phyloP scores from a whole-genome alignment of 2,797 vertebrate genomes.

The Micrastur ruficollis region DNA sequence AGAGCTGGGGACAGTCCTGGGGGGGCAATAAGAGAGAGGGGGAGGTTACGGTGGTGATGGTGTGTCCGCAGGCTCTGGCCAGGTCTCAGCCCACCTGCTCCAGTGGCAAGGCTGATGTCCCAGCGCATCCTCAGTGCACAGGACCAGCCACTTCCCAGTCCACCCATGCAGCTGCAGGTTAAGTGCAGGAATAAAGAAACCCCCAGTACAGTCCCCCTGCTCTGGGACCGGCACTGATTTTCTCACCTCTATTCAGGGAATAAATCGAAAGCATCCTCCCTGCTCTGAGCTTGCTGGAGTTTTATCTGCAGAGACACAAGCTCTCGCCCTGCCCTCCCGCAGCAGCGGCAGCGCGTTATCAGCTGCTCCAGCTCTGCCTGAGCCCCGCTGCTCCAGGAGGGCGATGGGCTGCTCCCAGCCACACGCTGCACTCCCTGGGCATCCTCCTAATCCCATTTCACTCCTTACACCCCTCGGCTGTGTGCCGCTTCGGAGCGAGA shows the following conservation, averaged over 20 bases:
- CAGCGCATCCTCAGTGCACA: no score
- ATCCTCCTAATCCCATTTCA: slow-evolving; percentile 37
- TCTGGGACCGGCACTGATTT: background rate
- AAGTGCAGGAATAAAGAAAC: background rate
- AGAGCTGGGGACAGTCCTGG: slow-evolving; percentile 96
- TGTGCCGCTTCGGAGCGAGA: background rate
- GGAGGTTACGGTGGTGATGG: background rate
- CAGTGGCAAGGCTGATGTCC: rapidly evolving
- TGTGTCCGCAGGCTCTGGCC: rapidly evolving
- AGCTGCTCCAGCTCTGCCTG: background rate
- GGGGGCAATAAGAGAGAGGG: background rate
- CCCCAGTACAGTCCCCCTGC: background rate
- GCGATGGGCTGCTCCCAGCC: background rate
- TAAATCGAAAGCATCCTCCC: background rate
- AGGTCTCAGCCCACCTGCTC: background rate
- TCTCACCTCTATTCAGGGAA: background rate
- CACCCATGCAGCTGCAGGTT: background rate
- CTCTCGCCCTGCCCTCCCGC: background rate
- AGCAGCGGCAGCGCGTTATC: background rate
- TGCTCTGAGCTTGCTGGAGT: background rate
- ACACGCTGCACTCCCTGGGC: background rate
- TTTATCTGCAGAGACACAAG: background rate
- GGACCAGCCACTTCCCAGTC: background rate
- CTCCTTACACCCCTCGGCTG: background rate
- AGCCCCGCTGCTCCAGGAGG: background rate